Base-by-base conservation (phyloP, 2,888 invertebrate species). In the Papilio demoleus region DNA sequence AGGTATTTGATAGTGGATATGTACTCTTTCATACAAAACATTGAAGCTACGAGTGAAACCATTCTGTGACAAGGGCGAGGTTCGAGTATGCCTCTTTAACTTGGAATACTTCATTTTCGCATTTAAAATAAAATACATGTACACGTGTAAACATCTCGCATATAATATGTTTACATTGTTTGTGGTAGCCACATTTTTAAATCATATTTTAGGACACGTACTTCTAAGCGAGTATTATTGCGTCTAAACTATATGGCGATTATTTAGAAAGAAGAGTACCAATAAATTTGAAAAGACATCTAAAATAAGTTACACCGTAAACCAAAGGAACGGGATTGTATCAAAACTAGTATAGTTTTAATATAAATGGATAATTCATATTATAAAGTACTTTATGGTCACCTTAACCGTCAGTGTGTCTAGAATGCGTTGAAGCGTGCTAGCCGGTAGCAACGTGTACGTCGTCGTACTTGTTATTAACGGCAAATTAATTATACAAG, bases 401-500 rank as follows among this genome's bases (percentile, higher is more conserved):
- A 68, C 56, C 11, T 19, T n/a, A 27, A 56, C 36, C 6, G 8
- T 14, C 31, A 50, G 66, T 67, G 40, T 22, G 53, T 61, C n/a
- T n/a, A 65, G 56, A 69, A 68, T 47, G 58, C 62, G 50, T 62
- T 42, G 19, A 42, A 40, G 69, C 60, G 65, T 65, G 34, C 50
- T 42, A 59, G 12, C 22, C 38, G 17, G 45, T 24, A 31, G 19
- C 11, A 47, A 67, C 22, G 34, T 36, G 62, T 53, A 60, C 64
- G 73, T 72, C 70, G 71, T 68, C 70, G 71, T 70, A 72, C 76
- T 75, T 77, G 77, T 80, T 80, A 81, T 84, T 83, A 81, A 86
- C 81, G 80, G 82, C 82, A 81, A 86, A 86, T 87, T 86, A 88
- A 88, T 88, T 85, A 84, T 78, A 78, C 75, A 73, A 79, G 82